A percentile compares a stretch with the other conserved stretches of the same genome.
These are phyloP conservation scores for Actinostola sp. DNA, from an alignment of 92 coral and sea anemone species.

Conservation along the genomic window DNA sequence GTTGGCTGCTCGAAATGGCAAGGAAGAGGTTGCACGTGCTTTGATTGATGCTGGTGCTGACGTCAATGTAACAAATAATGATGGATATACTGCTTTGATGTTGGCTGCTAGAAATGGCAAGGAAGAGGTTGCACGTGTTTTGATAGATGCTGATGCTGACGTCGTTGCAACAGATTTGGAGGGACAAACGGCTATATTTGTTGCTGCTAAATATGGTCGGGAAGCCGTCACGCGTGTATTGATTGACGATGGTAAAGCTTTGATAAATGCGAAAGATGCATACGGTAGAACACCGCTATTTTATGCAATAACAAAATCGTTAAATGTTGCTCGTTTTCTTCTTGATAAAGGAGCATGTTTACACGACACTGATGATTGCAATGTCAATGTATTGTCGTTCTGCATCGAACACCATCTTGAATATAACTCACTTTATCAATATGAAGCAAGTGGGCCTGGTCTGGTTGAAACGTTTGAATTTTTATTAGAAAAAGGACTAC, in stretches of 20 bases:
- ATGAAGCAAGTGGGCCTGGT: neutral
- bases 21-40: neutral
- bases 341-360: neutral
- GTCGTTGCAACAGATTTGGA: neutral
- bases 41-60: slow-evolving; percentile 7
- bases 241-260: neutral
- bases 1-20: neutral
- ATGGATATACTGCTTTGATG: slow-evolving; percentile 11
- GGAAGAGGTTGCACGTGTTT: neutral
- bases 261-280: neutral
- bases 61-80: neutral
- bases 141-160: neutral
- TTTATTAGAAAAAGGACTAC: neutral
- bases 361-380: neutral
- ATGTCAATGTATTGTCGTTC: neutral
- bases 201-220: neutral
- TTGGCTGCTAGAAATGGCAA: neutral
- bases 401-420: neutral
- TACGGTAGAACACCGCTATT: slow-evolving; percentile 11
- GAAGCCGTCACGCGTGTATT: neutral
- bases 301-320: neutral
- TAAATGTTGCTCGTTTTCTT: neutral
- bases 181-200: neutral
- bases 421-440: neutral
- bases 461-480: neutral